Base-by-base conservation (phyloP, 2,797 vertebrate species). In the Pangasius mekongensis region DNA sequence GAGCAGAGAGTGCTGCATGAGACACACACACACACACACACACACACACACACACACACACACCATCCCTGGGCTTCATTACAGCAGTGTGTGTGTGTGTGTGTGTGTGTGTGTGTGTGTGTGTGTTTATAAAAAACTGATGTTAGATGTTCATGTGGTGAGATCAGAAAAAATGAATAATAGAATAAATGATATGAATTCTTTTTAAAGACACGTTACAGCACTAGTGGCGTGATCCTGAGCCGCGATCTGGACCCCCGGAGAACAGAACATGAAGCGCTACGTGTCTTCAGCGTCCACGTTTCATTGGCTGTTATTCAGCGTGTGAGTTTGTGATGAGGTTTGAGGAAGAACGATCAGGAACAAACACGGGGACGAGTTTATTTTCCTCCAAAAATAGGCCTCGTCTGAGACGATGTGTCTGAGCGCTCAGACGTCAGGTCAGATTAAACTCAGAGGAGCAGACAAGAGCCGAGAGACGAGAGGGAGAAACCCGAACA, bases 381-480 rank as follows among this genome's bases (percentile, higher is more conserved):
- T 81, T 81, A 24, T 36, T 36, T 58, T 58, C 30, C 77, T 81
- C 52, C 52, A 33, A 58, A 81, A 81, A 81, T 81, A 81, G 49
- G 3, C 30, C 77, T 36, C 9, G 16, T 58, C 52, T 39, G 77
- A 81, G 52, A 62, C 24, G 54, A 3, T 20, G 20, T 64, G 64
- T 71, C 74, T 84, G 52, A 66, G 74, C 27, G 27, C 71, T 39
- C 20, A 52, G 13, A 39, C 33, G 20, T 85, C 76, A 85, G 64
- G 76, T 62, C 85, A 67, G 39, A 88, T 88, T 81, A 81, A 43
- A 36, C 43, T 85, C 76, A 52, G 52, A 54, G n/a, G 56, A 71
- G 3, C 87, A 74, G 33, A 67, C 56, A 4, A 60, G 49, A 60
- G 36, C 66, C n/a, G 56, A 80, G 62, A 78, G 47, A 58, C 54